Conservation (phyloP, 2,797 vertebrate species). For the Clarias pachynema region DNA sequence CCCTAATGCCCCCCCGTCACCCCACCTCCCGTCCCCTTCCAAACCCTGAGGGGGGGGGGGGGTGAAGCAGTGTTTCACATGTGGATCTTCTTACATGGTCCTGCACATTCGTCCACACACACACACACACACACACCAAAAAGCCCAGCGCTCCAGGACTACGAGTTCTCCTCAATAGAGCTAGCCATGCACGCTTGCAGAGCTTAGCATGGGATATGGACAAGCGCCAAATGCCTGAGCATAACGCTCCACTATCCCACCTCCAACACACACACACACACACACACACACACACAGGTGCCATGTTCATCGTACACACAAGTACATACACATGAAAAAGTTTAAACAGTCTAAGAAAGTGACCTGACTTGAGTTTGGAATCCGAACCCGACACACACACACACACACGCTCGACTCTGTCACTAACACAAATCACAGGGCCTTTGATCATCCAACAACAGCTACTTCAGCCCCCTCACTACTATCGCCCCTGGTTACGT, state of each 20-base stretch:
- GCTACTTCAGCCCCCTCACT: constrained; percentile 58
- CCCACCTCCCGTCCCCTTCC: background rate
- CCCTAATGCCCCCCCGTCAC: background rate
- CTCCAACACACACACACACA: background rate
- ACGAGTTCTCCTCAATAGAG: background rate
- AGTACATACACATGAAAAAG: background rate
- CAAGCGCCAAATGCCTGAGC: constrained; percentile 45
- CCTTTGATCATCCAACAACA: constrained; percentile 75
- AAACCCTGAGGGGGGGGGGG: background rate
- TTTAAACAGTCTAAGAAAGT: background rate
- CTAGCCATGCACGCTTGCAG: background rate
- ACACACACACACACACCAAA: background rate
- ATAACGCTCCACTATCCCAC: background rate
- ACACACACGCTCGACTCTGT: constrained; percentile 62
- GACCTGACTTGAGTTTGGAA: background rate
- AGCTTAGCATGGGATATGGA: constrained; percentile 16
- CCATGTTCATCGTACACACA: background rate
- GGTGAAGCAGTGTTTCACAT: background rate
- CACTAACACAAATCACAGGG: constrained; percentile 68
- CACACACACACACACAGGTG: background rate
- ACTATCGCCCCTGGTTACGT: background rate
- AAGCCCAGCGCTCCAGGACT: background rate
- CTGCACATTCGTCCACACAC: background rate
- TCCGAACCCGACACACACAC: constrained; percentile 54
- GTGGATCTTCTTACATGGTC: constrained; percentile 28